Percentiles rank a stretch among this genome's conserved stretches.
These are phyloP conservation scores for Scelioninae gen. 2 DNA, from an alignment of 2,888 invertebrate genomes.

Conservation along the genomic window DNA sequence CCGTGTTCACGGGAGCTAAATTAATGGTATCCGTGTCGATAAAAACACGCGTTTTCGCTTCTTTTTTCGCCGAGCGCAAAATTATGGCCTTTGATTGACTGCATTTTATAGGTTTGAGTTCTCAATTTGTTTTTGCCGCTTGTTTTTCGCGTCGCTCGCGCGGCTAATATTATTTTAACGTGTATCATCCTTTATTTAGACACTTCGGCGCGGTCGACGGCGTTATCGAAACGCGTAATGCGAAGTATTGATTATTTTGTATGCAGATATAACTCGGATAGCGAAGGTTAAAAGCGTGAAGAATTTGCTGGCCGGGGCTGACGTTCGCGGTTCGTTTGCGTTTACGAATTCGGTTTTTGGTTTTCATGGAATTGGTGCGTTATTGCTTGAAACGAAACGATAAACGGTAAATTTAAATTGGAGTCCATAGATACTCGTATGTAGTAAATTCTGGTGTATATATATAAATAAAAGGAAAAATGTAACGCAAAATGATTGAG, in stretches of 20 bases:
- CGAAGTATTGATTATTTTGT: slow-evolving; percentile 22
- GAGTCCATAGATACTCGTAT: too few relatives aligned
- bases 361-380: too few relatives aligned
- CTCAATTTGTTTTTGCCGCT: slow-evolving; percentile 30
- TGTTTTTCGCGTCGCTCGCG: slow-evolving; percentile 12
- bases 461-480: too few relatives aligned
- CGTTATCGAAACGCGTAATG: slow-evolving; percentile 7
- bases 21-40: slow-evolving; percentile 52
- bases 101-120: slow-evolving; percentile 43
- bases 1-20: slow-evolving; percentile 48
- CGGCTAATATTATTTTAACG: slow-evolving; percentile 25
- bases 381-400: too few relatives aligned
- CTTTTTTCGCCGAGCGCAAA: slow-evolving; percentile 35
- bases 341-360: too few relatives aligned
- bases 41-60: slow-evolving; percentile 41
- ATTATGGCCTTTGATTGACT: slow-evolving; percentile 49
- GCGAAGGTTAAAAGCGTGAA: too few relatives aligned
- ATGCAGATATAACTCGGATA: slow-evolving; percentile 16
- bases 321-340: too few relatives aligned
- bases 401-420: too few relatives aligned
- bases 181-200: slow-evolving; percentile 35
- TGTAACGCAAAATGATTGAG: too few relatives aligned
- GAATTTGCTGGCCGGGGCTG: too few relatives aligned
- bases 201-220: slow-evolving; percentile 3
- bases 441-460: too few relatives aligned